Evolutionary conservation across 1,140 invertebrate species (phyloP).

Genomic region (Diplogasteroides magnus): DNA sequence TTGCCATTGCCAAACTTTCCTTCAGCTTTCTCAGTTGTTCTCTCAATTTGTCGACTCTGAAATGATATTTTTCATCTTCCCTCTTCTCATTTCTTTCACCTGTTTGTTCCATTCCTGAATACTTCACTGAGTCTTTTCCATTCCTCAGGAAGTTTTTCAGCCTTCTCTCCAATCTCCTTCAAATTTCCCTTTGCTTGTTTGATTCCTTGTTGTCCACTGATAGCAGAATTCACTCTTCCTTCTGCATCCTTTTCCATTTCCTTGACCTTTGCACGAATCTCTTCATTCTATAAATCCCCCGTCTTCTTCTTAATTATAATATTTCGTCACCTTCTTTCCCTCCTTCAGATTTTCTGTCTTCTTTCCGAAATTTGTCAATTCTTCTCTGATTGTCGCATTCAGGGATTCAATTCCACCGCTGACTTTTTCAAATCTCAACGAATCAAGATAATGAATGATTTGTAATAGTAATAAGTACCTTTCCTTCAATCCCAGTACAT

Average conservation of each 20-base stretch:
- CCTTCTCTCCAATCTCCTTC: constrained; percentile 66
- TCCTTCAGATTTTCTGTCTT: constrained; percentile 9
- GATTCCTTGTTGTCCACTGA: constrained; percentile 11
- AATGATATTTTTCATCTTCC: constrained; percentile 52
- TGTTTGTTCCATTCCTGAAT: constrained; percentile 62
- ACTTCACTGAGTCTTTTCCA: constrained; percentile 50
- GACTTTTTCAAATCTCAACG: constrained; percentile 8
- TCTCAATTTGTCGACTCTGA: constrained; percentile 63
- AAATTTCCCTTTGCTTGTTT: constrained; percentile 35
- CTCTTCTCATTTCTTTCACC: constrained; percentile 46
- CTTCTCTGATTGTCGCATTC: not conserved
- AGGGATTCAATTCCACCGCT: constrained; percentile 7
- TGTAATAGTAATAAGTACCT: too few species aligned
- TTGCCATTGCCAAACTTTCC: constrained; percentile 71
- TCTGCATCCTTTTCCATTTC: constrained; percentile 11
- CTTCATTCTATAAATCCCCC: constrained; percentile 5
- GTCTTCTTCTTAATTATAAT: too few species aligned
- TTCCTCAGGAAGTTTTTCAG: constrained; percentile 64
- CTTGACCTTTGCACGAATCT: constrained; percentile 12
- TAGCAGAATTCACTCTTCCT: constrained; percentile 10
- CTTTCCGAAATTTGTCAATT: constrained; percentile 5
- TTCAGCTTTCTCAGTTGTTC: constrained; percentile 70
- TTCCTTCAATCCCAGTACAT: not conserved
- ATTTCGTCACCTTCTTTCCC: not conserved
- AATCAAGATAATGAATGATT: too few species aligned